phyloP scores from a whole-genome alignment of 1,140 invertebrate species.

The Drosophila bipectinata region DNA sequence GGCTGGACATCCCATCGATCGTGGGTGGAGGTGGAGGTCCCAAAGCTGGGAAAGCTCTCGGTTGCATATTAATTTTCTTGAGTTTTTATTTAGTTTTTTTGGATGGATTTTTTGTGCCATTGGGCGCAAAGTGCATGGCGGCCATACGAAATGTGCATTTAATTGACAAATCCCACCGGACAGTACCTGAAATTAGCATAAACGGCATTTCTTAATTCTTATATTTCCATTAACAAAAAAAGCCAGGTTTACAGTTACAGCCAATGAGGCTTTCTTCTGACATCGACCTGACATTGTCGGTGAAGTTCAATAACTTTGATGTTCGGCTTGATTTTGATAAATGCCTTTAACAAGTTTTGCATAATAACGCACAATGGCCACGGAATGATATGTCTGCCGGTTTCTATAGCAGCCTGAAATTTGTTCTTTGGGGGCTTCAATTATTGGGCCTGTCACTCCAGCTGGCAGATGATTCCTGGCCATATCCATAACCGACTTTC shows the following conservation, averaged over 20 bases:
- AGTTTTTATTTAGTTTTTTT: constrained; percentile 30
- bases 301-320: constrained; percentile 65
- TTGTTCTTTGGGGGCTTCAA: constrained; percentile 60
- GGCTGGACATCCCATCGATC: constrained; percentile 15
- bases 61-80: constrained; percentile 74
- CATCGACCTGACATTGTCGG: constrained; percentile 63
- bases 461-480: constrained; percentile 59
- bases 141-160: constrained; percentile 80
- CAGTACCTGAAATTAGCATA: constrained; percentile 56
- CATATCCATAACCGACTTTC: not conserved
- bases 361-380: constrained; percentile 66
- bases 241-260: constrained; percentile 66
- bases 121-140: constrained; percentile 69
- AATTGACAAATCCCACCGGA: constrained; percentile 57
- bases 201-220: constrained; percentile 52
- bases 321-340: constrained; percentile 63
- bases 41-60: constrained; percentile 50
- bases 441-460: constrained; percentile 68
- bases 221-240: constrained; percentile 71
- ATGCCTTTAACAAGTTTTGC: constrained; percentile 78
- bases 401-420: constrained; percentile 56
- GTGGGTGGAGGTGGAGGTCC: constrained; percentile 7
- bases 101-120: constrained; percentile 9
- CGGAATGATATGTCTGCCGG: constrained; percentile 63
- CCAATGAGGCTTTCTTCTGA: constrained; percentile 60